Percentiles rank a stretch among this genome's conserved stretches.
phyloP scores from a whole-genome alignment of 2,113 vertebrate species.

The Pongo pygmaeus region DNA sequence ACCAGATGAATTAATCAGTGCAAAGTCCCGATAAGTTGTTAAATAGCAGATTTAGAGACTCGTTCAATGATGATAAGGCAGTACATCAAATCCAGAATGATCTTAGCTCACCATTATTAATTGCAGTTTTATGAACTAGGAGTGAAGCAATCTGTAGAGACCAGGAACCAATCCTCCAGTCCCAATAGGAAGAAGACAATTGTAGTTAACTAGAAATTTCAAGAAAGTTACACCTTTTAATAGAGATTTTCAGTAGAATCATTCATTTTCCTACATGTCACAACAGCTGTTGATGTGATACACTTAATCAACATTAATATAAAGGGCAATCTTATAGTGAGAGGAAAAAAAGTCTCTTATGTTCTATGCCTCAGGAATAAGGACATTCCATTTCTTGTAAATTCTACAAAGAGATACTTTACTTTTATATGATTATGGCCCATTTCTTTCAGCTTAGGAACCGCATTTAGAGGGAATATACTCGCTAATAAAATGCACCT shows the following conservation, averaged over 20 bases:
- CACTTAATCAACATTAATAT: conserved; percentile 54
- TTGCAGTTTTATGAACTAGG: conserved; percentile 83
- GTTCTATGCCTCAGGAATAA: conserved; percentile 57
- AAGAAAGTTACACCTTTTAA: conserved; percentile 1
- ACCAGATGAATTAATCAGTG: conserved; percentile 84
- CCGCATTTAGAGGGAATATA: conserved; percentile 69
- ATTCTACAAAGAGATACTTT: conserved; percentile 71
- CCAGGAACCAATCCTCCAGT: background rate
- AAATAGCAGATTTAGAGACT: conserved; percentile 87
- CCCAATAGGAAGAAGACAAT: conserved; percentile 20
- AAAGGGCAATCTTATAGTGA: conserved; percentile 7
- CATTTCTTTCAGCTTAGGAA: conserved; percentile 74
- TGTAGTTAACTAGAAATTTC: conserved; percentile 21
- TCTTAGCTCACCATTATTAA: conserved; percentile 83
- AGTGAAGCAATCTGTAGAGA: conserved; percentile 60
- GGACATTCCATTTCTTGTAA: conserved; percentile 61
- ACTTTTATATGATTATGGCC: conserved; percentile 74
- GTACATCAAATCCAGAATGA: conserved; percentile 84
- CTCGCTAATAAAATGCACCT: conserved; percentile 76
- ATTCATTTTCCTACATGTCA: conserved; percentile 26
- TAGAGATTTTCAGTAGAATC: background rate
- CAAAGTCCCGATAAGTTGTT: conserved; percentile 81
- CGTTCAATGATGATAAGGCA: conserved; percentile 75
- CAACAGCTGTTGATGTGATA: conserved; percentile 39
- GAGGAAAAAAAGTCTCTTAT: conserved; percentile 39